Percentiles rank a stretch among this genome's conserved stretches.
Conservation (phyloP, 2,888 invertebrate species). For the Stramonita haemastoma region DNA sequence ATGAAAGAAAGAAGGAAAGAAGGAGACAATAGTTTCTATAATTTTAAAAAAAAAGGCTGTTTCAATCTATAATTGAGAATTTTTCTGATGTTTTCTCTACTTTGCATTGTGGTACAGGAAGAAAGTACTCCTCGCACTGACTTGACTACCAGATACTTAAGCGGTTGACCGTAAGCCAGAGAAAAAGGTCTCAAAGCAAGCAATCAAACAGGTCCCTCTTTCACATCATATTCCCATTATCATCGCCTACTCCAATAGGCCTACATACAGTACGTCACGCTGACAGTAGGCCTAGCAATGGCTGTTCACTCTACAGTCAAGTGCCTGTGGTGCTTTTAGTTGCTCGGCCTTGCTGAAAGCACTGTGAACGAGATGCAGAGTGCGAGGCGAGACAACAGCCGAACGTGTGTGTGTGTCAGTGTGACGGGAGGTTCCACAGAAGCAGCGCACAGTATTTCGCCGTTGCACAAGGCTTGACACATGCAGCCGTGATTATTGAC, state of each 20-base stretch:
- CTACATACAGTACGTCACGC: not conserved
- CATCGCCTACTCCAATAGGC: no score
- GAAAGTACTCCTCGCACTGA: no score
- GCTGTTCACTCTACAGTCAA: not conserved
- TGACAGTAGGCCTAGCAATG: not conserved
- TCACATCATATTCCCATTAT: no score
- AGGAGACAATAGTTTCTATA: not conserved
- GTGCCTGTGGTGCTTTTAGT: not conserved
- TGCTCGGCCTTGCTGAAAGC: not conserved
- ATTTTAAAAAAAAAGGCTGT: not conserved
- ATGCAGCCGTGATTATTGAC: not conserved
- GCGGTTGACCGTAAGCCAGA: not conserved
- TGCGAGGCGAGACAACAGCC: conserved; percentile 16
- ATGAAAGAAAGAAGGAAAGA: not conserved
- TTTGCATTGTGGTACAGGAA: no score
- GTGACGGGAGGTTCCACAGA: not conserved
- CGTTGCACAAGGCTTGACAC: conserved; percentile 21
- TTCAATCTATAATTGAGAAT: not conserved
- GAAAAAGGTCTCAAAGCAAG: not conserved
- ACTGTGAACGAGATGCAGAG: conserved; percentile 19
- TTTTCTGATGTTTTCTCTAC: no score
- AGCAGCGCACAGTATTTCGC: not conserved
- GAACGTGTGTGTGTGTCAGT: conserved; percentile 15
- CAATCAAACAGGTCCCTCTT: not conserved
- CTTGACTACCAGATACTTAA: not conserved